Evolutionary conservation across 2,113 vertebrate species (phyloP).

Genomic region (Oncorhynchus mykiss): DNA sequence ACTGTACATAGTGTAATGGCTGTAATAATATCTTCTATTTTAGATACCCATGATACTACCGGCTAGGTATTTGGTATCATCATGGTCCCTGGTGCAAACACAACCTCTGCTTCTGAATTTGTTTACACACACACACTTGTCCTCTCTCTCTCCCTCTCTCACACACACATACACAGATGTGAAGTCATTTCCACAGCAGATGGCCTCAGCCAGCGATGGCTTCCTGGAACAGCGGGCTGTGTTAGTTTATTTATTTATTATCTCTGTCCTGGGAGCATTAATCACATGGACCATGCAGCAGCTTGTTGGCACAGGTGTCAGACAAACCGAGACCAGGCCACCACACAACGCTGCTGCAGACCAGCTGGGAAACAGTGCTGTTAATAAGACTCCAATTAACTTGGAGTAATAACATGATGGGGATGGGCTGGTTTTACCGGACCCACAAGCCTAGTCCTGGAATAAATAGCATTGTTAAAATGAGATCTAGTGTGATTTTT

Average conservation of each 20-base stretch:
- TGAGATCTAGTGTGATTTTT: too few relatives aligned
- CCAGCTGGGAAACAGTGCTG: not conserved
- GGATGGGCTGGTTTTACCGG: too few relatives aligned
- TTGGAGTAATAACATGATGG: too few relatives aligned
- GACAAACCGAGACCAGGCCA: conserved; percentile 9
- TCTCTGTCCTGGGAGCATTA: conserved; percentile 46
- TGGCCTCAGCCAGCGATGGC: conserved; percentile 35
- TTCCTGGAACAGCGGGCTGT: conserved; percentile 26
- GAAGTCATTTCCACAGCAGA: conserved; percentile 44
- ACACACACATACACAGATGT: not conserved
- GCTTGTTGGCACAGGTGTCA: conserved; percentile 50
- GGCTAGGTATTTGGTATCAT: not conserved
- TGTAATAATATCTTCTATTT: not conserved
- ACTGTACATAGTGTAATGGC: not conserved
- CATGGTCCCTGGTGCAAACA: conserved; percentile 14
- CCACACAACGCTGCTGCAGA: not conserved
- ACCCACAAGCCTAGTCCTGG: too few relatives aligned
- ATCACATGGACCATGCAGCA: conserved; percentile 38
- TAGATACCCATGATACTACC: conserved; percentile 12
- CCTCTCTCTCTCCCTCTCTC: not conserved
- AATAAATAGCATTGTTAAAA: too few relatives aligned
- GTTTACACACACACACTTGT: not conserved
- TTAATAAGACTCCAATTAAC: too few relatives aligned
- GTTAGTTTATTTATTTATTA: conserved; percentile 44
- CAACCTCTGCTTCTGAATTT: not conserved